Percentiles rank a stretch among this genome's conserved stretches.
Evolutionary conservation across 2,113 vertebrate genomes (phyloP).

Genomic region (Microtus ochrogaster): DNA sequence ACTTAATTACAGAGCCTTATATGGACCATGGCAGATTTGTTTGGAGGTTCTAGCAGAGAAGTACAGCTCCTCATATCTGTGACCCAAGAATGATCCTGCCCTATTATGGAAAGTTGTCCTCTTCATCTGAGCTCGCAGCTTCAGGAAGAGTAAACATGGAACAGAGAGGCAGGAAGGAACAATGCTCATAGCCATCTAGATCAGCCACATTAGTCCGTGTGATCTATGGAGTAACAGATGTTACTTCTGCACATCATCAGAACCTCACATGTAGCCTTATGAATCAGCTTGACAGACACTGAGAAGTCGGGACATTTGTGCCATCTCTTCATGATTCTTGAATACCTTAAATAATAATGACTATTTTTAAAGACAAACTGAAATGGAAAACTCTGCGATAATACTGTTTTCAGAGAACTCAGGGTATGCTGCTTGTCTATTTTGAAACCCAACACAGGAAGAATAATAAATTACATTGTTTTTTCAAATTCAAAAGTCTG

Average conservation of each 20-base stretch:
- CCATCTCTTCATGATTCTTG: not conserved
- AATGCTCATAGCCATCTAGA: not conserved
- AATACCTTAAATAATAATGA: not conserved
- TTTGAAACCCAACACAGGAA: not conserved
- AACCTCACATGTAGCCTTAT: not conserved
- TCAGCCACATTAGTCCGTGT: not conserved
- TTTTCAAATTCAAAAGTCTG: slow-evolving; percentile 45
- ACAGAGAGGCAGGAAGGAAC: not conserved
- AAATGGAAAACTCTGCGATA: not conserved
- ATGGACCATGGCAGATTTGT: not conserved
- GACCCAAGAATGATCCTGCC: not conserved
- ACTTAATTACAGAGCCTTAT: not conserved
- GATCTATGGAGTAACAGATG: not conserved
- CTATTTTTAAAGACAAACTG: slow-evolving; percentile 11
- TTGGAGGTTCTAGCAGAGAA: not conserved
- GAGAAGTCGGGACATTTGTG: not conserved
- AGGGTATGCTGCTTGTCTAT: not conserved
- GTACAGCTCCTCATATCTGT: not conserved
- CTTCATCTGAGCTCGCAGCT: not conserved
- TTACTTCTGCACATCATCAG: no score
- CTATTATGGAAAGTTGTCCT: not conserved
- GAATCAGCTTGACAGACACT: no score
- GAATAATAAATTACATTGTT: slow-evolving; percentile 36
- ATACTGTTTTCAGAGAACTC: slow-evolving; percentile 3
- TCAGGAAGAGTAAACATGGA: not conserved